Evolutionary conservation across 2,888 invertebrate species (phyloP).

Genomic region (Heliothis peltigera): DNA sequence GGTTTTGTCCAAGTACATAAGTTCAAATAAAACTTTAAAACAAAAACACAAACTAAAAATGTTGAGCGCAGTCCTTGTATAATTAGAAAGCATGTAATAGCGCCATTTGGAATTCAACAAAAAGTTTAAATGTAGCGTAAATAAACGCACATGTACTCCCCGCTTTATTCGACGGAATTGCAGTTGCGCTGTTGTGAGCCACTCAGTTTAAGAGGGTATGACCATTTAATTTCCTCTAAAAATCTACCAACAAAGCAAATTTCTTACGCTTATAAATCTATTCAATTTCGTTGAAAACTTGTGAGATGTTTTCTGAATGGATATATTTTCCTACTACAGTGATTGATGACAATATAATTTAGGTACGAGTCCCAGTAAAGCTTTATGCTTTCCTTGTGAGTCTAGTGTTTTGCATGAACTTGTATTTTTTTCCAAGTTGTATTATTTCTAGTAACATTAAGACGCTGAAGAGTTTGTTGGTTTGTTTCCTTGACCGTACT

Average conservation of each 20-base stretch:
- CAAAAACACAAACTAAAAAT: constrained; percentile 27
- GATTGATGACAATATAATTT: constrained; percentile 17
- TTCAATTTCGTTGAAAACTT: constrained; percentile 34
- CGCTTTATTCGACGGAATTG: constrained; percentile 62
- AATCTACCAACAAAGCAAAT: constrained; percentile 58
- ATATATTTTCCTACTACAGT: neutral
- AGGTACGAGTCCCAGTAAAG: neutral
- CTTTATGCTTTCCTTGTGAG: neutral
- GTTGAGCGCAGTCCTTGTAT: constrained; percentile 40
- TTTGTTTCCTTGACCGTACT: too few relatives aligned
- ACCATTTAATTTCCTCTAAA: constrained; percentile 65
- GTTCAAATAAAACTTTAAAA: constrained; percentile 38
- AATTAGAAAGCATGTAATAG: constrained; percentile 54
- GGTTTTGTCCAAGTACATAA: constrained; percentile 18
- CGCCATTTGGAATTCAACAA: constrained; percentile 45
- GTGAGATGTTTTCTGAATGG: neutral
- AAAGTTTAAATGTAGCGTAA: constrained; percentile 52
- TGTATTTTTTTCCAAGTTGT: too few relatives aligned
- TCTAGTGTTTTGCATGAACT: neutral
- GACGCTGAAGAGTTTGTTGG: too few relatives aligned
- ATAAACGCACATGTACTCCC: constrained; percentile 57
- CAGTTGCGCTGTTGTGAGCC: constrained; percentile 64
- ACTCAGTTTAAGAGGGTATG: constrained; percentile 64
- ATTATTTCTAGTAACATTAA: too few relatives aligned
- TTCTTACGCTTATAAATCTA: constrained; percentile 53